These are phyloP conservation scores for Pammene fasciana DNA, from an alignment of 2,888 invertebrate genomes.

Conservation along the genomic window DNA sequence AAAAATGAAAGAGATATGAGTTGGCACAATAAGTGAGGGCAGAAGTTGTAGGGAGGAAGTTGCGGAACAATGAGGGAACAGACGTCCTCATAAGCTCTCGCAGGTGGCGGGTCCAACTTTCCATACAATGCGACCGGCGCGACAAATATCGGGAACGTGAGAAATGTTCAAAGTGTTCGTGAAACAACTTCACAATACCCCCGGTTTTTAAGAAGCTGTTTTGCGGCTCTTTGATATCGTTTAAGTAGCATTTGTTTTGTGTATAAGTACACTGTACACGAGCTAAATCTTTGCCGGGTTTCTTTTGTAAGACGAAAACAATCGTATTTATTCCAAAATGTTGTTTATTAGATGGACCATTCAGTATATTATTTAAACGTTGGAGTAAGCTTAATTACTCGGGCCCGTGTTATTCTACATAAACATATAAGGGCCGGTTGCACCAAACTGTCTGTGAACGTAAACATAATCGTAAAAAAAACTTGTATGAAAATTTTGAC, in stretches of 20 bases:
- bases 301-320: slow-evolving; percentile 21
- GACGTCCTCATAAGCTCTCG: slow-evolving; percentile 64
- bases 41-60: slow-evolving; percentile 58
- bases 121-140: slow-evolving; percentile 56
- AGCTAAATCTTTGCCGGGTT: slow-evolving; percentile 25
- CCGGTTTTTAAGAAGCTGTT: slow-evolving; percentile 44
- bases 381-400: too few species aligned
- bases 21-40: slow-evolving; percentile 59
- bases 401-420: not conserved
- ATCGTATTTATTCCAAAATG: not conserved
- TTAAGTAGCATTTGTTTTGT: slow-evolving; percentile 28
- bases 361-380: not conserved
- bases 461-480: too few species aligned
- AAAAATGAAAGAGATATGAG: slow-evolving; percentile 51
- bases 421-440: too few species aligned
- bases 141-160: slow-evolving; percentile 59
- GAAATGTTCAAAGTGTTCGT: slow-evolving; percentile 53
- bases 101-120: slow-evolving; percentile 64
- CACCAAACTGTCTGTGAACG: too few species aligned
- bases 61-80: slow-evolving; percentile 61
- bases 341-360: not conserved
- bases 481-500: too few species aligned
- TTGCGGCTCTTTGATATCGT: slow-evolving; percentile 39
- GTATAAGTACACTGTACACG: not conserved
- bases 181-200: slow-evolving; percentile 46